Conservation (phyloP, 30 jellyfish, hydroid and myxozoan genomes). For the Clytia hemisphaerica region DNA sequence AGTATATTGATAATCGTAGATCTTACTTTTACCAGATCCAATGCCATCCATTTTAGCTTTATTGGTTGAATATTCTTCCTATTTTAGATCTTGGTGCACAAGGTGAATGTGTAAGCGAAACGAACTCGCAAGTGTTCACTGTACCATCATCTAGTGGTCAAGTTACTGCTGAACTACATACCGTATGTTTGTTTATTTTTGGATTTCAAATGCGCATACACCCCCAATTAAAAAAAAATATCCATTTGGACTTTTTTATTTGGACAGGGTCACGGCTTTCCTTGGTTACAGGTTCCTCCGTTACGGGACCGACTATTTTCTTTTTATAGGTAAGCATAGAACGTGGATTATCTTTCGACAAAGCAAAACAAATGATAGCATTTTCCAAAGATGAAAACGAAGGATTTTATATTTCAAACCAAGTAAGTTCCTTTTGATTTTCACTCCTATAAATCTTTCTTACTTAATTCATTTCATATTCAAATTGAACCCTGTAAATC, state of each 20-base stretch:
- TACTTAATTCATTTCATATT: too few relatives aligned
- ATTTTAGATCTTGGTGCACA: conserved; percentile 88
- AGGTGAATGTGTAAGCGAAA: conserved; percentile 75
- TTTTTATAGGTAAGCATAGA: conserved; percentile 70
- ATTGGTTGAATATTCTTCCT: background rate
- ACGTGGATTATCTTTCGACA: conserved; percentile 77
- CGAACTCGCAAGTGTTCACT: conserved; percentile 30
- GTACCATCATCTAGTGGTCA: conserved; percentile 74
- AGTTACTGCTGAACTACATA: conserved; percentile 70
- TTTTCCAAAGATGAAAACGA: conserved; percentile 61
- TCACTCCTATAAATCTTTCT: background rate
- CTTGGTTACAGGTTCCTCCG: too few relatives aligned
- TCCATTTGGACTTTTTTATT: too few relatives aligned
- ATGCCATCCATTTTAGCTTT: too few relatives aligned
- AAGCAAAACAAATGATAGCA: conserved; percentile 47
- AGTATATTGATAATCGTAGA: too few relatives aligned
- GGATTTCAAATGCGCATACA: too few relatives aligned
- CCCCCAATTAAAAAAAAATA: too few relatives aligned
- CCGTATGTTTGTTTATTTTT: conserved; percentile 32
- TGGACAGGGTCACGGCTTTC: too few relatives aligned
- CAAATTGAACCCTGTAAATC: too few relatives aligned
- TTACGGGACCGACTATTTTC: too few relatives aligned
- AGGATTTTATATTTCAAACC: conserved; percentile 70
- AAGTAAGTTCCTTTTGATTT: conserved; percentile 20
- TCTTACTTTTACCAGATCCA: too few relatives aligned